A percentile compares a stretch with the other conserved stretches of the same genome.
Conservation (phyloP, 2,888 invertebrate species). For the Copidosoma aretas region DNA sequence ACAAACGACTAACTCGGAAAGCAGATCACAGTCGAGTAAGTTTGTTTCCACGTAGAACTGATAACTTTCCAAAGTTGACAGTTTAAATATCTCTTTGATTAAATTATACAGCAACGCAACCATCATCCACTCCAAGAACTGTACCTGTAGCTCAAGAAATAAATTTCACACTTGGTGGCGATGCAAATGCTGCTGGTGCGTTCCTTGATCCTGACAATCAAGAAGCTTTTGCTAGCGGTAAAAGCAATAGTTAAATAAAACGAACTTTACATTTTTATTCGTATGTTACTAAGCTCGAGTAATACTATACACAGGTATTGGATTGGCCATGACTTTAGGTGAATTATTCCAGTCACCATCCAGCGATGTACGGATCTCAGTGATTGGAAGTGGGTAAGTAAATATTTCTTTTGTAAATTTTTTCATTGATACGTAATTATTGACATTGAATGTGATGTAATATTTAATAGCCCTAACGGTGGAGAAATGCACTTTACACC, state of each 20-base stretch:
- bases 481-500: slow-evolving; percentile 22
- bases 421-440: neutral
- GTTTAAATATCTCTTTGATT: neutral
- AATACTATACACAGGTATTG: slow-evolving; percentile 16
- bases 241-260: neutral
- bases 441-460: slow-evolving; percentile 6
- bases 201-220: slow-evolving; percentile 17
- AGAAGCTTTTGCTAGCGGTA: slow-evolving; percentile 22
- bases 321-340: slow-evolving; percentile 23
- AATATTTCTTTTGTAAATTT: neutral
- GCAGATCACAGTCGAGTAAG: slow-evolving; percentile 45
- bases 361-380: slow-evolving; percentile 25
- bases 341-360: slow-evolving; percentile 21
- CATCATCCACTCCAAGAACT: slow-evolving; percentile 21
- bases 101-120: slow-evolving; percentile 24
- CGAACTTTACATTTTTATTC: neutral
- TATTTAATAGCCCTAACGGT: slow-evolving; percentile 20
- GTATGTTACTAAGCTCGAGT: neutral
- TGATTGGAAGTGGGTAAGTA: slow-evolving; percentile 31
- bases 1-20: slow-evolving; percentile 64
- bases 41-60: neutral
- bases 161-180: slow-evolving; percentile 24
- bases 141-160: slow-evolving; percentile 6
- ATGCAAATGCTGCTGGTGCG: slow-evolving; percentile 21
- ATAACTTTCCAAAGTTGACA: neutral